phyloP scores from a whole-genome alignment of 2,113 vertebrate genomes.

The Chrysemys picta region DNA sequence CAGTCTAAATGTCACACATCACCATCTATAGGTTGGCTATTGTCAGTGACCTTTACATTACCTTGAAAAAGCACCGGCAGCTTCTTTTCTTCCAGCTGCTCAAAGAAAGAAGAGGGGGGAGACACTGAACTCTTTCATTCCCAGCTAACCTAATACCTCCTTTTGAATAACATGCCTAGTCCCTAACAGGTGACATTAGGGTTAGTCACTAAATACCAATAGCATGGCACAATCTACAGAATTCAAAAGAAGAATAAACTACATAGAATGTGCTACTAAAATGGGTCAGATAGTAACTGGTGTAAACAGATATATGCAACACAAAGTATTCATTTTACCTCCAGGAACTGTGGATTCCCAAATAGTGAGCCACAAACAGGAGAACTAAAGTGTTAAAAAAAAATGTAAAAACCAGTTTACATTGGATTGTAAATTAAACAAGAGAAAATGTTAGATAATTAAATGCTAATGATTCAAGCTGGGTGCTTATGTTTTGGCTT shows the following conservation, averaged over 20 bases:
- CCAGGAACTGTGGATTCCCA: background rate
- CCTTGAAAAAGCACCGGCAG: conserved; percentile 62
- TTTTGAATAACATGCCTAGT: background rate
- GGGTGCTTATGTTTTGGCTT: conserved; percentile 74
- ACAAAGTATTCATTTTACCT: conserved; percentile 2
- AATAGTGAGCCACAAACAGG: background rate
- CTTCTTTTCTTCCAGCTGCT: background rate
- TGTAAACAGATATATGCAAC: background rate
- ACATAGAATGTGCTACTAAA: background rate
- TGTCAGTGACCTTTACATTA: conserved; percentile 77
- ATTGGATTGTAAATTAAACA: conserved; percentile 62
- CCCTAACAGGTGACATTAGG: background rate
- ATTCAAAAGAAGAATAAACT: background rate
- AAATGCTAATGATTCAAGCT: conserved; percentile 72
- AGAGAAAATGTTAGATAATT: conserved; percentile 68
- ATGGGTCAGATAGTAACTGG: background rate
- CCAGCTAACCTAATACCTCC: conserved; percentile 4
- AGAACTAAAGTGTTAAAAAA: conserved; percentile 26
- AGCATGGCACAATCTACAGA: background rate
- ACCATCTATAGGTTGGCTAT: conserved; percentile 69
- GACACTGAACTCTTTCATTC: conserved; percentile 39
- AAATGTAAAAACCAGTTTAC: conserved; percentile 39
- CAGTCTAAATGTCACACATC: conserved; percentile 75
- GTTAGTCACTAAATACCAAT: background rate
- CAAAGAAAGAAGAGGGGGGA: conserved; percentile 22